Evolutionary conservation across 2,113 vertebrate genomes (phyloP).

Genomic region (Rhizomys pruinosus): DNA sequence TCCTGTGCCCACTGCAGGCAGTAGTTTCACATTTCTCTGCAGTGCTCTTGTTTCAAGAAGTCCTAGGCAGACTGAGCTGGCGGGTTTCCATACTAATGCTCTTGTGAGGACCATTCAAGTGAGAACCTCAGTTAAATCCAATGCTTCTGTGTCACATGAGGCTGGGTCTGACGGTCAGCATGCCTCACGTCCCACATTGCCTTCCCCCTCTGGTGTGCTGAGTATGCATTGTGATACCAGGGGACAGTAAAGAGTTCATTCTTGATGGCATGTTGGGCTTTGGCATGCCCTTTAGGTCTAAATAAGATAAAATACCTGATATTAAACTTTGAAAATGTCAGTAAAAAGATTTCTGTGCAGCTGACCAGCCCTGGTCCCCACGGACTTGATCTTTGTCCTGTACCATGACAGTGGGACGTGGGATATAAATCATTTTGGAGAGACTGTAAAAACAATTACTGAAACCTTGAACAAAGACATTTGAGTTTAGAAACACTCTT

Average conservation of each 20-base stretch:
- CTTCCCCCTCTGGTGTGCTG: slow-evolving; percentile 5
- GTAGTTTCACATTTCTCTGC: slow-evolving; percentile 28
- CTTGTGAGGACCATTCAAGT: neutral
- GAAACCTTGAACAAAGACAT: slow-evolving; percentile 53
- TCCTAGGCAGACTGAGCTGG: slow-evolving; percentile 37
- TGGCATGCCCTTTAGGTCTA: slow-evolving; percentile 53
- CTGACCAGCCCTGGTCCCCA: slow-evolving; percentile 20
- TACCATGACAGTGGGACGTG: neutral
- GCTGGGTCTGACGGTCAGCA: neutral
- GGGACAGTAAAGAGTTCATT: neutral
- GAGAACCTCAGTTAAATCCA: slow-evolving; percentile 31
- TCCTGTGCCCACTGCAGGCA: neutral
- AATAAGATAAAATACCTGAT: slow-evolving; percentile 62
- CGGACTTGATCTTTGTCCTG: slow-evolving; percentile 56
- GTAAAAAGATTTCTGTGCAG: slow-evolving; percentile 58
- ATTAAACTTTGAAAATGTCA: slow-evolving; percentile 73
- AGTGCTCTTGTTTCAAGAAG: slow-evolving; percentile 41
- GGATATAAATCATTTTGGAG: slow-evolving; percentile 62
- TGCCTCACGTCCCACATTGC: slow-evolving; percentile 3
- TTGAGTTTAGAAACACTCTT: slow-evolving; percentile 44
- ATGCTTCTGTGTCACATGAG: slow-evolving; percentile 52
- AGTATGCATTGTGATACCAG: neutral
- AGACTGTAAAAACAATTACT: slow-evolving; percentile 56
- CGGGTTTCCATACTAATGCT: slow-evolving; percentile 16
- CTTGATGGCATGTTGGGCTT: slow-evolving; percentile 16